phyloP scores from a whole-genome alignment of 1,140 invertebrate genomes.

The Diorhabda sublineata region DNA sequence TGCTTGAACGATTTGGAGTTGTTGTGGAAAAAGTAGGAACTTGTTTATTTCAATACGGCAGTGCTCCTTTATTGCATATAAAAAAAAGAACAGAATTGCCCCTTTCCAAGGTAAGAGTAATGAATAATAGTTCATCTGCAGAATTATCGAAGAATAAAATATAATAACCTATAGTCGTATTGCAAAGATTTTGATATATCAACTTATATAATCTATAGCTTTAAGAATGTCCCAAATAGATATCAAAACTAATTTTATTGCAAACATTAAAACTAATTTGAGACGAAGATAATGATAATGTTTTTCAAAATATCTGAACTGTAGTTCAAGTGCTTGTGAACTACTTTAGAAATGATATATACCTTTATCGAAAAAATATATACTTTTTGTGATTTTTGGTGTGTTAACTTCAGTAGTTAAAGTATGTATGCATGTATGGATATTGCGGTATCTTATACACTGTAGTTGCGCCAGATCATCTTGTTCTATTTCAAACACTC shows the following conservation, averaged over 20 bases:
- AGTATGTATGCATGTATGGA: too few relatives aligned
- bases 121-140: slow-evolving; percentile 25
- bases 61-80: slow-evolving; percentile 61
- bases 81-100: slow-evolving; percentile 55
- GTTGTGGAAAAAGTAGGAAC: slow-evolving; percentile 64
- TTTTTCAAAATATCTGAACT: too few relatives aligned
- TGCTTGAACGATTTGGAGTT: slow-evolving; percentile 70
- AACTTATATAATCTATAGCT: not conserved
- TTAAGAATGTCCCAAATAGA: not conserved
- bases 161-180: slow-evolving; percentile 10
- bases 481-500: too few relatives aligned
- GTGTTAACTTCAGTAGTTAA: too few relatives aligned
- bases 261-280: slow-evolving; percentile 7
- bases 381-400: too few relatives aligned
- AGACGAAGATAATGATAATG: slow-evolving; percentile 17
- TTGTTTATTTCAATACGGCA: slow-evolving; percentile 61
- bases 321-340: too few relatives aligned
- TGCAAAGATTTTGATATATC: slow-evolving; percentile 21
- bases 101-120: slow-evolving; percentile 52
- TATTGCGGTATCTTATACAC: too few relatives aligned
- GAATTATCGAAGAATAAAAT: slow-evolving; percentile 13
- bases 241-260: not conserved
- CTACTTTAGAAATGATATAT: too few relatives aligned
- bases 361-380: too few relatives aligned
- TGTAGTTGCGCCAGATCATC: too few relatives aligned